Evolutionary conservation across 2,113 vertebrate genomes (phyloP).

Genomic region (Echinops telfairi): DNA sequence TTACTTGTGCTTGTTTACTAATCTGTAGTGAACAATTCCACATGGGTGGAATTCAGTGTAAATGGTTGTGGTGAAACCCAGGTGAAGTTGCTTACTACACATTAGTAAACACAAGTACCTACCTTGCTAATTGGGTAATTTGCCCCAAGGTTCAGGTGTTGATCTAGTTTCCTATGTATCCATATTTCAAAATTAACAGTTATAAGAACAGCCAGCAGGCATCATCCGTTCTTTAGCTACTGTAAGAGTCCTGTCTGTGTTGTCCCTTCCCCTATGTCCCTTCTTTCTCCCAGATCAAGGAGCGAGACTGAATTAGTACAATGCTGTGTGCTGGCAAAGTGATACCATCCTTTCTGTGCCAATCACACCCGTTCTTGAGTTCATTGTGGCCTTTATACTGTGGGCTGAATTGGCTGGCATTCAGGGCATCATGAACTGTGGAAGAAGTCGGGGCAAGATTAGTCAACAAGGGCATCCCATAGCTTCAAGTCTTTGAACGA

Average conservation of each 20-base stretch:
- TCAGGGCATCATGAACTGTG: background rate
- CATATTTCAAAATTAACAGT: conserved; percentile 7
- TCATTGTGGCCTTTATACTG: background rate
- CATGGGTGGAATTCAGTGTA: too few species aligned
- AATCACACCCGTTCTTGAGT: background rate
- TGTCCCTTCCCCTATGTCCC: rapidly evolving
- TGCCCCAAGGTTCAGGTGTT: background rate
- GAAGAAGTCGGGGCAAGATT: background rate
- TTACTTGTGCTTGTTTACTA: background rate
- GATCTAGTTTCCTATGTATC: conserved; percentile 1
- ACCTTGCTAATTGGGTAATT: background rate
- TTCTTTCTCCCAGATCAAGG: background rate
- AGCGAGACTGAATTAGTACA: background rate
- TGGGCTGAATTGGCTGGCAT: background rate
- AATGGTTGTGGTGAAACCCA: too few species aligned
- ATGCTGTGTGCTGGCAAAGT: background rate
- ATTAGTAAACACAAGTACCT: background rate
- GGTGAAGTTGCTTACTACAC: too few species aligned
- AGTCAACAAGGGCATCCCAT: background rate
- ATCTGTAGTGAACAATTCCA: background rate
- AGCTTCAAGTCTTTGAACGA: background rate
- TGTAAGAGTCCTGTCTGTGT: background rate
- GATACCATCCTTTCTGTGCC: background rate
- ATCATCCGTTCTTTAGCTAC: background rate
- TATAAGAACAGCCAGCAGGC: background rate